Percentiles rank a stretch among this genome's conserved stretches.
phyloP scores from a whole-genome alignment of 2,797 vertebrate species.

The Helostoma temminkii region DNA sequence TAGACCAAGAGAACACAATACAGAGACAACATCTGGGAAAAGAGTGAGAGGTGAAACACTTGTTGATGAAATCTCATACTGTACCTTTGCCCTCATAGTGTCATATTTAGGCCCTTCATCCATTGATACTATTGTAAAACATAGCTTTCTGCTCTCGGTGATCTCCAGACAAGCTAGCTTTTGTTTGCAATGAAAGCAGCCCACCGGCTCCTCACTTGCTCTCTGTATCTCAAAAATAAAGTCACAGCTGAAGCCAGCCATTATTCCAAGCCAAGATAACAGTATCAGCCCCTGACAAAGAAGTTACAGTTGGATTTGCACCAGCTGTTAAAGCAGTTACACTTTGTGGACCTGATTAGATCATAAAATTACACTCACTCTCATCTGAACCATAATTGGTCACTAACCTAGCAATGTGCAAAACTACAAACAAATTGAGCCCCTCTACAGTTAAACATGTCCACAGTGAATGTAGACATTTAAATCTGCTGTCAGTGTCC shows the following conservation, averaged over 20 bases:
- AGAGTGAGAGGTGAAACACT: conserved; percentile 2
- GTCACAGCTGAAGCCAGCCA: conserved; percentile 47
- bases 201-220: conserved; percentile 10
- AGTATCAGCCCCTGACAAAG: conserved; percentile 43
- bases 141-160: conserved; percentile 39
- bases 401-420: conserved; percentile 14
- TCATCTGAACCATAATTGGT: conserved; percentile 43
- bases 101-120: conserved; percentile 36
- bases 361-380: conserved; percentile 59
- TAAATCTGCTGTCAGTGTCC: conserved; percentile 34
- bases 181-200: conserved; percentile 53
- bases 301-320: conserved; percentile 55
- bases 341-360: conserved; percentile 57
- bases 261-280: conserved; percentile 65
- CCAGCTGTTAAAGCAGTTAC: conserved; percentile 62
- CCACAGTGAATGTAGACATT: conserved; percentile 32
- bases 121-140: conserved; percentile 43
- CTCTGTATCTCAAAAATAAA: conserved; percentile 34
- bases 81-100: conserved; percentile 42
- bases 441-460: conserved; percentile 25
- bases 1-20: neutral
- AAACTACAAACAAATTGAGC: conserved; percentile 42
- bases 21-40: too few relatives aligned
- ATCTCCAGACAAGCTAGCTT: conserved; percentile 53
- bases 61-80: conserved; percentile 47